Conservation (phyloP, 2,888 invertebrate genomes). For the Melanotus villosus region DNA sequence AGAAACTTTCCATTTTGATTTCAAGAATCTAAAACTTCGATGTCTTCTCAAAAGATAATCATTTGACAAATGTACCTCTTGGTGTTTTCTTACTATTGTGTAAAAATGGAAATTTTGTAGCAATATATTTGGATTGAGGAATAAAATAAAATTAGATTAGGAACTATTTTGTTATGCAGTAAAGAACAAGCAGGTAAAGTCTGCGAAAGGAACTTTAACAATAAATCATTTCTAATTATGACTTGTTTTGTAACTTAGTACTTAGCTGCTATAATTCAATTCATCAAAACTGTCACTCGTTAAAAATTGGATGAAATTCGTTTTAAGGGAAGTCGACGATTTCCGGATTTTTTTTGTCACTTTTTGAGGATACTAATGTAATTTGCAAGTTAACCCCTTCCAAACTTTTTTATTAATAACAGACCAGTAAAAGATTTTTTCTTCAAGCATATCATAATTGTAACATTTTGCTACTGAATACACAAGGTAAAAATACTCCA, state of each 20-base stretch:
- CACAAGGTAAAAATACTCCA: too few species aligned
- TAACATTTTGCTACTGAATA: too few species aligned
- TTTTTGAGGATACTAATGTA: too few species aligned
- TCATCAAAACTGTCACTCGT: conserved; percentile 30
- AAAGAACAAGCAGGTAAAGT: conserved; percentile 13
- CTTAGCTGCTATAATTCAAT: conserved; percentile 51
- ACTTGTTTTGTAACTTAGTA: conserved; percentile 22
- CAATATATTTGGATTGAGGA: too few species aligned
- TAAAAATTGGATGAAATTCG: conserved; percentile 20
- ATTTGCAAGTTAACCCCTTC: too few species aligned
- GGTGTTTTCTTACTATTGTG: too few species aligned
- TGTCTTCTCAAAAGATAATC: not conserved
- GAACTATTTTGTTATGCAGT: not conserved
- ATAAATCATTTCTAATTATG: conserved; percentile 31
- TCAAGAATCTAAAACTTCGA: not conserved
- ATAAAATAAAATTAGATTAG: not conserved
- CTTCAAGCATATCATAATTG: too few species aligned
- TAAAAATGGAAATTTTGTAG: not conserved
- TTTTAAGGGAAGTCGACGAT: conserved; percentile 2
- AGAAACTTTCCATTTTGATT: not conserved
- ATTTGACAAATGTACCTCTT: not conserved
- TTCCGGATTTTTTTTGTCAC: too few species aligned
- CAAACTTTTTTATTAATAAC: too few species aligned
- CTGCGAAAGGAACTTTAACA: conserved; percentile 4
- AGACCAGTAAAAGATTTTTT: too few species aligned